Evolutionary conservation across 2,797 vertebrate genomes (phyloP).

Genomic region (Brotula barbata): DNA sequence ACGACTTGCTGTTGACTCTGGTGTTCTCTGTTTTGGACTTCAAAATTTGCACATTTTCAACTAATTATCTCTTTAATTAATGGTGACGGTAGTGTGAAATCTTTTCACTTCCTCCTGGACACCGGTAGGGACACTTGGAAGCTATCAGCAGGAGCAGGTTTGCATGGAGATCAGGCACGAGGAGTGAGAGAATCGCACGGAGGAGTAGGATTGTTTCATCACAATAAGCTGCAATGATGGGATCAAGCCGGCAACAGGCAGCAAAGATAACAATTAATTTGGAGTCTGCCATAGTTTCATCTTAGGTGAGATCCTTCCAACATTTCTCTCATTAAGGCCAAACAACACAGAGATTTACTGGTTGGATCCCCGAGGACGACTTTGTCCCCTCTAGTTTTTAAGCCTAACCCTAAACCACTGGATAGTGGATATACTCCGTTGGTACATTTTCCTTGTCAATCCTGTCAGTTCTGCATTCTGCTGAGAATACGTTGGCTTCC

Average conservation of each 20-base stretch:
- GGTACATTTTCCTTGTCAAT: not conserved
- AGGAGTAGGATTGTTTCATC: no score
- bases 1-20: constrained; percentile 38
- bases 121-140: constrained; percentile 63
- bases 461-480: constrained; percentile 27
- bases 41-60: constrained; percentile 61
- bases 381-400: no score
- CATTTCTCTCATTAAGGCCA: no score
- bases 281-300: constrained; percentile 49
- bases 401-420: no score
- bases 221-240: constrained; percentile 26
- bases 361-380: no score
- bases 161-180: constrained; percentile 38
- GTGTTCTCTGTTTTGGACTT: constrained; percentile 57
- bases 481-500: constrained; percentile 57
- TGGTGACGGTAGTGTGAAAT: constrained; percentile 60
- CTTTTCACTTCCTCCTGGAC: not conserved
- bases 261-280: constrained; percentile 38
- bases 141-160: constrained; percentile 63
- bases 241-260: constrained; percentile 17
- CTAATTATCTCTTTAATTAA: constrained; percentile 71
- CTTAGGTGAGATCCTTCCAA: no score
- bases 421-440: constrained; percentile 50
- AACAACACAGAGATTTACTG: no score
- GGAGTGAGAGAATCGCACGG: no score